Percentiles rank a stretch among this genome's conserved stretches.
Conservation (phyloP, 2,888 invertebrate genomes). For the Schizotus pectinicornis region DNA sequence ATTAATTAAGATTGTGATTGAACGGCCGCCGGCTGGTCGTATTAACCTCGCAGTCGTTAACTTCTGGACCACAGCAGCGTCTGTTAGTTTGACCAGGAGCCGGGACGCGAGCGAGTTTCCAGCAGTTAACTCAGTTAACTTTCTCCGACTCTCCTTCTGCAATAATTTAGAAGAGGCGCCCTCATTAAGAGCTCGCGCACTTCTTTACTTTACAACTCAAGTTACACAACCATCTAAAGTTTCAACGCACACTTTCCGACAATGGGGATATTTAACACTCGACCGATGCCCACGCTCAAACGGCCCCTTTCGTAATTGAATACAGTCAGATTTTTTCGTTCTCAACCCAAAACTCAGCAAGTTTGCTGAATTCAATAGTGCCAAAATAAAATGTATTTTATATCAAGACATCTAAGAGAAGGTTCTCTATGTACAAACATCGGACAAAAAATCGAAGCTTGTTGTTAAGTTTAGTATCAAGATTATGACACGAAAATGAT, state of each 20-base stretch:
- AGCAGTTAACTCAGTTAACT: constrained; percentile 42
- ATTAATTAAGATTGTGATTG: constrained; percentile 25
- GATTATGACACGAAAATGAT: too few species aligned
- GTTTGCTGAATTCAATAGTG: too few species aligned
- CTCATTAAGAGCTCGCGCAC: constrained; percentile 38
- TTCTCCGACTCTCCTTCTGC: constrained; percentile 37
- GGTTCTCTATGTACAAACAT: too few species aligned
- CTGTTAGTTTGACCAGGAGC: constrained; percentile 42
- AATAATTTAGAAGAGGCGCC: constrained; percentile 42
- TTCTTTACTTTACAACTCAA: constrained; percentile 31
- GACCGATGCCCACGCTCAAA: constrained; percentile 10
- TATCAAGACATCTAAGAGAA: too few species aligned
- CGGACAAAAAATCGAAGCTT: too few species aligned
- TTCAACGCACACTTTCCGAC: constrained; percentile 33
- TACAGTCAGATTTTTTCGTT: constrained; percentile 5
- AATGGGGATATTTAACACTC: constrained; percentile 28
- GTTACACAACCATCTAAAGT: constrained; percentile 33
- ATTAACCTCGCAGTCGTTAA: constrained; percentile 21
- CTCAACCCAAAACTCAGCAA: too few species aligned
- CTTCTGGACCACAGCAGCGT: constrained; percentile 34
- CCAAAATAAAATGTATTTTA: too few species aligned
- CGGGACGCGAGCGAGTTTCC: constrained; percentile 32
- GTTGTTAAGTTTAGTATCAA: too few species aligned
- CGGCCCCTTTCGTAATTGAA: constrained; percentile 9
- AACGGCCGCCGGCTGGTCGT: neutral